phyloP scores from a whole-genome alignment of 2,797 vertebrate species.

The Phalanger gymnotis region DNA sequence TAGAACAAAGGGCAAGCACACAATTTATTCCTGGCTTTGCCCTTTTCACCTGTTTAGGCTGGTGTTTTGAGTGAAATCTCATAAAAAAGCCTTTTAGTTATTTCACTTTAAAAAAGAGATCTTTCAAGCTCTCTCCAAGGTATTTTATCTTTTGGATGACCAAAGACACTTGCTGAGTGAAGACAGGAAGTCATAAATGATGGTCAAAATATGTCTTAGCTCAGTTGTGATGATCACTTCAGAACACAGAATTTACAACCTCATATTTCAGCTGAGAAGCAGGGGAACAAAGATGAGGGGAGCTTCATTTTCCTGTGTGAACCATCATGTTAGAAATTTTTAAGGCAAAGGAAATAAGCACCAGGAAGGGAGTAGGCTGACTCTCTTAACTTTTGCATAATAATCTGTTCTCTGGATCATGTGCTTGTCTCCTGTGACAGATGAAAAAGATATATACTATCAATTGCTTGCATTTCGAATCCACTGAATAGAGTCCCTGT shows the following conservation, averaged over 20 bases:
- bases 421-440: background rate
- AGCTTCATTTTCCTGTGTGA: background rate
- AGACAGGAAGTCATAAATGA: background rate
- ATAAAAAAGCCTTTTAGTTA: background rate
- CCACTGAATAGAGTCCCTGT: background rate
- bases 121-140: background rate
- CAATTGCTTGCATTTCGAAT: background rate
- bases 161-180: background rate
- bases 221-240: slow-evolving; percentile 2
- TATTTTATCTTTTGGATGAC: background rate
- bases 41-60: background rate
- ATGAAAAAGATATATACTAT: background rate
- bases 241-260: background rate
- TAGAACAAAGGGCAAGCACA: background rate
- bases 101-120: background rate
- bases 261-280: background rate
- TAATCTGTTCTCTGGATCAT: background rate
- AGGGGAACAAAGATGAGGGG: background rate
- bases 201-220: background rate
- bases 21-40: background rate
- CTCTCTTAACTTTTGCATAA: background rate
- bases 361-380: background rate
- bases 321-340: slow-evolving; percentile 1
- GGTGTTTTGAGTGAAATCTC: background rate
- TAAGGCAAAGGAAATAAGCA: background rate